phyloP scores from a whole-genome alignment of 1,140 invertebrate genomes.

The Thaumatotibia leucotreta region DNA sequence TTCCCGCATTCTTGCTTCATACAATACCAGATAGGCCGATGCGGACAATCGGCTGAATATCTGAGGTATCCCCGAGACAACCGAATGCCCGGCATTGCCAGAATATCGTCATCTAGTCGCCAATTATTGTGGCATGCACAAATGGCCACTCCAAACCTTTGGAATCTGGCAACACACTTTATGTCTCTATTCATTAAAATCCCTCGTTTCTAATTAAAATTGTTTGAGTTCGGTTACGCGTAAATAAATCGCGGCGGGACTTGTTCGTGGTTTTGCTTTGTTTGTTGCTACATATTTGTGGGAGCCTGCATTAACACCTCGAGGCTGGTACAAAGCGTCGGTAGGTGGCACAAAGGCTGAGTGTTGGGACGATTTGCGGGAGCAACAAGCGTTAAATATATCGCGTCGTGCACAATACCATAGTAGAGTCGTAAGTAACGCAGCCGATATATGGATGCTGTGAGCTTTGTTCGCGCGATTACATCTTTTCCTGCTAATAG shows the following conservation, averaged over 20 bases:
- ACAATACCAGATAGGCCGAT: neutral
- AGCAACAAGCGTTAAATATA: constrained; percentile 47
- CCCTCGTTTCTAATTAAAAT: constrained; percentile 68
- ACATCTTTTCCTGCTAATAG: constrained; percentile 63
- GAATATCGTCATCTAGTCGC: constrained; percentile 50
- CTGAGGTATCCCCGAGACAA: constrained; percentile 14
- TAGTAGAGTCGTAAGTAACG: constrained; percentile 53
- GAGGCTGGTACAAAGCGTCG: constrained; percentile 52
- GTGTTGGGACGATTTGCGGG: constrained; percentile 51
- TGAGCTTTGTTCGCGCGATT: constrained; percentile 57
- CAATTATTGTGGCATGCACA: constrained; percentile 52
- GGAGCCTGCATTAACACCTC: constrained; percentile 58
- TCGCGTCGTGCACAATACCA: constrained; percentile 47
- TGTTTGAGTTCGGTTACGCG: constrained; percentile 52
- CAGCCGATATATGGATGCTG: constrained; percentile 52
- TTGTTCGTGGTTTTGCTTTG: constrained; percentile 50
- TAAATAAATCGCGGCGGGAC: constrained; percentile 55
- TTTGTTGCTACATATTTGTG: constrained; percentile 67
- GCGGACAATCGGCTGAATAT: neutral
- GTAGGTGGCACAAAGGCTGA: constrained; percentile 56
- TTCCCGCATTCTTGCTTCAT: neutral
- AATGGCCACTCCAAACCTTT: constrained; percentile 35
- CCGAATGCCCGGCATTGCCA: constrained; percentile 23
- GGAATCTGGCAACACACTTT: constrained; percentile 56
- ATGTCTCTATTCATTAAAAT: constrained; percentile 73